Percentiles rank a stretch among this genome's conserved stretches.
Conservation (phyloP, 2,113 vertebrate genomes). For the Engystomops pustulosus region DNA sequence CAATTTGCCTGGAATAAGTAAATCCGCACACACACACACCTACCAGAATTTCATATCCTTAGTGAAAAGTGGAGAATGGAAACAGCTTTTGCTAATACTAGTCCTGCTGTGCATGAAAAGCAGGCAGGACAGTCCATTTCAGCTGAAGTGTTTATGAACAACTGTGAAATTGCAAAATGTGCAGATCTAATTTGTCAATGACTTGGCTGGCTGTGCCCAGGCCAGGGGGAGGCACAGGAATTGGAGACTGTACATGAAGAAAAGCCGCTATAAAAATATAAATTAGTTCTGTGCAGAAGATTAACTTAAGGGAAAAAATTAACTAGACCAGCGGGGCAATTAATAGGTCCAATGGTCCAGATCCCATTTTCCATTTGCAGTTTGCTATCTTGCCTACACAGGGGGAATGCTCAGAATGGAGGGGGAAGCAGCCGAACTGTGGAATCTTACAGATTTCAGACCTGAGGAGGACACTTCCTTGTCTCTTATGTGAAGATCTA, state of each 20-base stretch:
- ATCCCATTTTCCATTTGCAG: conserved; percentile 80
- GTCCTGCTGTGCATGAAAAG: conserved; percentile 61
- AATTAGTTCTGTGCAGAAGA: conserved; percentile 79
- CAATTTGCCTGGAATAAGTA: conserved; percentile 29
- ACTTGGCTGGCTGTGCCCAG: conserved; percentile 69
- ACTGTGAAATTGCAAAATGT: conserved; percentile 69
- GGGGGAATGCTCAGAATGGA: conserved; percentile 60
- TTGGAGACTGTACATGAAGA: conserved; percentile 61
- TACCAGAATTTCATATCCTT: conserved; percentile 36
- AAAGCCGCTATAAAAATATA: conserved; percentile 72
- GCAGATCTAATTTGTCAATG: conserved; percentile 74
- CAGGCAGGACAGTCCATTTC: conserved; percentile 63
- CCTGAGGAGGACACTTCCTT: conserved; percentile 28
- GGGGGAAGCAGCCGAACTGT: conserved; percentile 47
- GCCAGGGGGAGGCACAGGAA: conserved; percentile 65
- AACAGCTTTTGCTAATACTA: conserved; percentile 61
- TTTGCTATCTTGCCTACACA: conserved; percentile 63
- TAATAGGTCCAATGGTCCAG: conserved; percentile 91
- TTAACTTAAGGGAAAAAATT: conserved; percentile 69
- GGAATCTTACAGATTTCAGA: conserved; percentile 58
- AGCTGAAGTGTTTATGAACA: conserved; percentile 68
- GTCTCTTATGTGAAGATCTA: conserved; percentile 4
- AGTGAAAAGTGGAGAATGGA: conserved; percentile 32
- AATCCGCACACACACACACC: conserved; percentile 45
- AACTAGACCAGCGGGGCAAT: conserved; percentile 87